Evolutionary conservation across 2,113 vertebrate species (phyloP).

Genomic region (Anarrhichthys ocellatus): DNA sequence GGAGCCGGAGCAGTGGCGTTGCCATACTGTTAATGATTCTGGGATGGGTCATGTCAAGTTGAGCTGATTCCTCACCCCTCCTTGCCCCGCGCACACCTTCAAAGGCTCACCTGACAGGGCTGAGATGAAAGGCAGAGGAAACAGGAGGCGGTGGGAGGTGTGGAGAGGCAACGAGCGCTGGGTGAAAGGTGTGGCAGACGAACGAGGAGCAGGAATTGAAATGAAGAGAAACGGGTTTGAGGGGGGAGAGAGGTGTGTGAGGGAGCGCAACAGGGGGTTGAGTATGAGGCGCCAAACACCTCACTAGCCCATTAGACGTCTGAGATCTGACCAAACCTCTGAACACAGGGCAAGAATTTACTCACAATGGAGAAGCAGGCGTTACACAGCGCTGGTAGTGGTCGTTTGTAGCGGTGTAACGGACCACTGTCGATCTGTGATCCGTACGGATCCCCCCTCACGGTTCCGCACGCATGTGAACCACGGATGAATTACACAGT

Average conservation of each 20-base stretch:
- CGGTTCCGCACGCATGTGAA: too few species aligned
- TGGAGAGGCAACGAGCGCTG: constrained; percentile 14
- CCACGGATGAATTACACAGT: too few species aligned
- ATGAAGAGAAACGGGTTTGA: constrained; percentile 42
- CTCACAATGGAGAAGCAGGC: too few species aligned
- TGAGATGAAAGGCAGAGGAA: constrained; percentile 38
- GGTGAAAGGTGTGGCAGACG: constrained; percentile 15
- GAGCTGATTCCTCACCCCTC: background rate
- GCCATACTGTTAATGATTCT: constrained; percentile 19
- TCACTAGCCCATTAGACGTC: too few species aligned
- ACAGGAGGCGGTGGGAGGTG: constrained; percentile 16
- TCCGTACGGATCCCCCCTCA: too few species aligned
- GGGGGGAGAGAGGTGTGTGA: constrained; percentile 64
- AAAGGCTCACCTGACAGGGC: constrained; percentile 41
- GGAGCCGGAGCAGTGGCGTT: background rate
- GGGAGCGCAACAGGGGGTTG: background rate
- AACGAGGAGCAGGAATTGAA: constrained; percentile 17
- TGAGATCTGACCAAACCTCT: too few species aligned
- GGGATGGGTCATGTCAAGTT: constrained; percentile 28
- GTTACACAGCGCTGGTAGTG: too few species aligned
- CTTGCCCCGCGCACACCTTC: constrained; percentile 16
- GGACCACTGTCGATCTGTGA: too few species aligned
- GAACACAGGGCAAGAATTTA: too few species aligned
- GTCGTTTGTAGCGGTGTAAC: too few species aligned
- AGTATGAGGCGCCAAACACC: too few species aligned